Evolutionary conservation across 2,888 invertebrate species (phyloP), one percentile per base, ranked within the genome.

Genomic region (Glaucopsyche alexis): DNA sequence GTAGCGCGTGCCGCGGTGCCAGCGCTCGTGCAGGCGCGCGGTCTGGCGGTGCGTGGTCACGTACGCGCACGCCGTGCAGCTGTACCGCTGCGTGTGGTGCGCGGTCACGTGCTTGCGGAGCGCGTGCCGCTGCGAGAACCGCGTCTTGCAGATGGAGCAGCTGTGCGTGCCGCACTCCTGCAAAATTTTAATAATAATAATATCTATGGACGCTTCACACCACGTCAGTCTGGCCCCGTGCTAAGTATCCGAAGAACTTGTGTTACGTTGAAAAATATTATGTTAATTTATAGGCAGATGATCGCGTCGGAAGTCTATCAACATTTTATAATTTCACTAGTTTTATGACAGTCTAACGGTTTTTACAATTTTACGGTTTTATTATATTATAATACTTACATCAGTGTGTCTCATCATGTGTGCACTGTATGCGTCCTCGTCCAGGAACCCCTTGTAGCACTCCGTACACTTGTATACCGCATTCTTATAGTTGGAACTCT

Each of bases 31-130:
- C 19, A 88, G 89, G 86, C 0, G 86, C 85, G 1, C 88, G 85
- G 88, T 87, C 77, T 89, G 89, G 40, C 88, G 45, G 66, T 74
- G 67, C 49, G 49, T 60, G 52, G 38, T 69, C 38, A 42, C 19
- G 67, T 52, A 42, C 19, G 45, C n/a, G 40, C 29, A 60, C 29
- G 40, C 73, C 75, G 64, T 90, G 55, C 92, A 92, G 73, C 87
- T 89, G 77, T 89, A 92, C 72, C 88, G 74, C 72, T 91, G 89
- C 1, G 90, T 89, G 80, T 92, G 92, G 40, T 92, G 92, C 7
- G 92, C 91, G 0, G 92, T 92, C 2, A 90, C 85, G 73, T 92
- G 92, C 19, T 92, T 92, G 0, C 92, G 75, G 0, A 91, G 76
- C 0, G 91, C 91, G 77, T 90, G 86, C 0, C 87, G 81, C 0